These are phyloP conservation scores for Meiosimyza decipiens DNA, from an alignment of 2,888 invertebrate species.

Conservation along the genomic window DNA sequence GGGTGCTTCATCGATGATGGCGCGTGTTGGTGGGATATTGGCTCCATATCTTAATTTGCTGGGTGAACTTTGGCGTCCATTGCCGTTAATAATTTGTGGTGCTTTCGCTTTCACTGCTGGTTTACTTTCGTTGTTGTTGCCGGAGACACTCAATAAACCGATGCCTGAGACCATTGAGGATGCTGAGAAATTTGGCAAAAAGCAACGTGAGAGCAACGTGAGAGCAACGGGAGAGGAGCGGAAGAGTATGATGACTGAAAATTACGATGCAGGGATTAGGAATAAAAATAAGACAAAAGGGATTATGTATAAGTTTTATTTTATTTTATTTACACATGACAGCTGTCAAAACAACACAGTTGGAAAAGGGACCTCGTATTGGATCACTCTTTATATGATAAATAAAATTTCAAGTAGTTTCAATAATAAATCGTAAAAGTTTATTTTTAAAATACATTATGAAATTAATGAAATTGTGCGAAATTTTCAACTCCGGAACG, in stretches of 20 bases:
- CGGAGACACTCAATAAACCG: constrained; percentile 82
- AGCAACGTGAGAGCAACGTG: constrained; percentile 24
- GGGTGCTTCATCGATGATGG: constrained; percentile 87
- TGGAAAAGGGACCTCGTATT: too few relatives aligned
- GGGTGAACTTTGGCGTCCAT: constrained; percentile 71
- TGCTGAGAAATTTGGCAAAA: constrained; percentile 76
- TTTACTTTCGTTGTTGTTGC: constrained; percentile 76
- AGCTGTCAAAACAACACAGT: too few relatives aligned
- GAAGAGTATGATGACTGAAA: constrained; percentile 46
- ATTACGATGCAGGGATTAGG: not conserved
- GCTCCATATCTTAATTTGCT: constrained; percentile 84
- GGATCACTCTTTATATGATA: too few relatives aligned
- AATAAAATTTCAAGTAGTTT: too few relatives aligned
- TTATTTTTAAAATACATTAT: too few relatives aligned
- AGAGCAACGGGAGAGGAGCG: constrained; percentile 52
- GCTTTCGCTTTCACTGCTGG: constrained; percentile 78
- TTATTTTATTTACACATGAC: too few relatives aligned
- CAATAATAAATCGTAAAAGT: too few relatives aligned
- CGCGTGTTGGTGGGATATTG: constrained; percentile 77
- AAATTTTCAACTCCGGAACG: too few relatives aligned
- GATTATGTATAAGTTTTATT: too few relatives aligned
- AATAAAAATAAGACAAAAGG: too few relatives aligned
- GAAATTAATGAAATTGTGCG: too few relatives aligned
- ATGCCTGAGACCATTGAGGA: constrained; percentile 85
- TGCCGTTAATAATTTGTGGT: constrained; percentile 82